Conservation (phyloP, 2,888 invertebrate genomes). For the Eristalinus aeneus region DNA sequence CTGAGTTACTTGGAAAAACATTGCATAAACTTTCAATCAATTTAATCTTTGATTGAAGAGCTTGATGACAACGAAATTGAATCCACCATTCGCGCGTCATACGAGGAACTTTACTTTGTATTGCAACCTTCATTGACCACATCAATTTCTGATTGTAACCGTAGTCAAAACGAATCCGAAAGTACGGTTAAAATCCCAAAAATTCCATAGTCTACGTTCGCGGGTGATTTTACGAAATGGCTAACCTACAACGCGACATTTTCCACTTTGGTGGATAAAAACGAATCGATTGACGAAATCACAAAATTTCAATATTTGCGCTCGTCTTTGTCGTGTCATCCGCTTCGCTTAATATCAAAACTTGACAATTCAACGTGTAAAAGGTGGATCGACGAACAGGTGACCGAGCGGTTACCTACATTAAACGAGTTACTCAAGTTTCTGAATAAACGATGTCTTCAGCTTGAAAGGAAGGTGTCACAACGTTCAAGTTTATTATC, state of each 20-base stretch:
- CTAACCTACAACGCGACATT: constrained; percentile 12
- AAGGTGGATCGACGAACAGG: constrained; percentile 2
- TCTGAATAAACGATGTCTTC: background rate
- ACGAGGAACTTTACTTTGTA: constrained; percentile 19
- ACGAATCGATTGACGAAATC: background rate
- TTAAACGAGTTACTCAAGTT: background rate
- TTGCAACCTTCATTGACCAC: background rate
- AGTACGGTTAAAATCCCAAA: background rate
- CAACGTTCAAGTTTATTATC: background rate
- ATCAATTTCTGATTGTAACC: background rate
- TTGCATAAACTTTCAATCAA: background rate
- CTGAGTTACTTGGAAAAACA: background rate
- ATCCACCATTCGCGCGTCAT: background rate
- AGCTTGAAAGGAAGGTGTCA: constrained; percentile 1
- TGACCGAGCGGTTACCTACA: background rate
- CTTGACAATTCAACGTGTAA: constrained; percentile 3
- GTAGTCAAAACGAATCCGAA: background rate
- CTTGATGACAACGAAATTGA: background rate
- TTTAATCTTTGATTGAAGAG: constrained; percentile 9
- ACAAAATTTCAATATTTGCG: background rate
- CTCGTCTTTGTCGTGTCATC: background rate
- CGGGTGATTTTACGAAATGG: constrained; percentile 12
- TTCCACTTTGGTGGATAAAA: constrained; percentile 8
- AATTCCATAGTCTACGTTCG: constrained; percentile 11
- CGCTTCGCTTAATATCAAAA: constrained; percentile 2